Evolutionary conservation across 2,888 invertebrate genomes (phyloP).

Genomic region (Vannuccia rotundouncinata): DNA sequence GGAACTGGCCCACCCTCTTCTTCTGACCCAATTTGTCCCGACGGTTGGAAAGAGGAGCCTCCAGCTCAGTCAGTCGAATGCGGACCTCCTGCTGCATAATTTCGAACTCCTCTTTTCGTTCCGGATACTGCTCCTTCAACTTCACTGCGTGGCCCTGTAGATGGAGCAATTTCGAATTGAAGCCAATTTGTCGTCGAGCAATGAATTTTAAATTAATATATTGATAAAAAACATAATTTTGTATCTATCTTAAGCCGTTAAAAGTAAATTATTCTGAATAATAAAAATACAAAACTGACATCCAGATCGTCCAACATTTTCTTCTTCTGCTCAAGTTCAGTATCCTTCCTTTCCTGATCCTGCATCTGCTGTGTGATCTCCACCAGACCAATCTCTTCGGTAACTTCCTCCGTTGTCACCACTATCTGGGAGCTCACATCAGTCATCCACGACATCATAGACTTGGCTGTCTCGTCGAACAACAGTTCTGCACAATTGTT

Average conservation of each 20-base stretch:
- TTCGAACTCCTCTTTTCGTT: slow-evolving; percentile 89
- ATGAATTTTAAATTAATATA: too few species aligned
- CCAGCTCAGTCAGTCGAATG: slow-evolving; percentile 72
- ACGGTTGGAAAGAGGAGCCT: slow-evolving; percentile 81
- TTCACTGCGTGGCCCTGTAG: slow-evolving; percentile 74
- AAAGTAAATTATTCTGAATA: not conserved
- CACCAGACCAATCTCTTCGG: slow-evolving; percentile 44
- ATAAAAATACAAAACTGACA: not conserved
- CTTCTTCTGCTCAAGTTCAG: slow-evolving; percentile 31
- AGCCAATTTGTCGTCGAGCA: too few species aligned
- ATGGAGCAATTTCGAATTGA: too few species aligned
- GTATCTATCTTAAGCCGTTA: not conserved
- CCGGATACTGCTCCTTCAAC: slow-evolving; percentile 83
- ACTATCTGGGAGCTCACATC: slow-evolving; percentile 82
- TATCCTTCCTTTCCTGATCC: slow-evolving; percentile 36
- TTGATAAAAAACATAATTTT: too few species aligned
- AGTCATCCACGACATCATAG: slow-evolving; percentile 71
- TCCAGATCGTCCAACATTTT: slow-evolving; percentile 27
- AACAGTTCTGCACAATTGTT: slow-evolving; percentile 47
- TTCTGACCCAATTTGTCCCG: slow-evolving; percentile 87
- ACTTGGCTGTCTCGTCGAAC: slow-evolving; percentile 58
- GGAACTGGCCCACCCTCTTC: slow-evolving; percentile 71
- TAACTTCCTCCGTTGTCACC: slow-evolving; percentile 34
- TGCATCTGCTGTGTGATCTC: slow-evolving; percentile 37
- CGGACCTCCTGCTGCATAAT: slow-evolving; percentile 83